These are phyloP conservation scores for Aurelia sp. DNA, from an alignment of 30 jellyfish, hydroid and myxozoan genomes.

Conservation along the genomic window DNA sequence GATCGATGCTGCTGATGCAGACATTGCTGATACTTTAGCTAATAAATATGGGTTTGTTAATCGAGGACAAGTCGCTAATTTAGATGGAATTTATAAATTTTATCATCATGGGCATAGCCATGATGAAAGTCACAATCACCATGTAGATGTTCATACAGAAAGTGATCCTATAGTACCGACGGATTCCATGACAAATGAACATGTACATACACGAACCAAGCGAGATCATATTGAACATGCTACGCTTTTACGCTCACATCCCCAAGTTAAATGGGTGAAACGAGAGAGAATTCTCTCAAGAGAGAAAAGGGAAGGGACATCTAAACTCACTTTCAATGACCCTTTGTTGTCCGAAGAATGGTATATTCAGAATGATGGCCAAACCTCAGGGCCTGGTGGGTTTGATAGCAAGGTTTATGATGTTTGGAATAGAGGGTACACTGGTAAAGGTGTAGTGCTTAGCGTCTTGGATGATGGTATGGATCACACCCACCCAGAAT, in stretches of 20 bases:
- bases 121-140: conserved; percentile 25
- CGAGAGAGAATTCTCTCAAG: conserved; percentile 83
- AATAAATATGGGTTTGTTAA: conserved; percentile 82
- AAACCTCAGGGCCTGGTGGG: conserved; percentile 90
- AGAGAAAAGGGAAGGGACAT: conserved; percentile 77
- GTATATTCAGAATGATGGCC: conserved; percentile 91
- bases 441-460: conserved; percentile 92
- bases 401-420: conserved; percentile 80
- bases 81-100: conserved; percentile 87
- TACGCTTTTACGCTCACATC: conserved; percentile 71
- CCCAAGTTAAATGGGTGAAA: conserved; percentile 84
- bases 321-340: conserved; percentile 64
- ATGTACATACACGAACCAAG: conserved; percentile 50
- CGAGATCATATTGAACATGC: conserved; percentile 94
- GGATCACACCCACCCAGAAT: conserved; percentile 99
- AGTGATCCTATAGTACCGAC: conserved; percentile 32
- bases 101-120: conserved; percentile 50
- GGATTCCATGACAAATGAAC: conserved; percentile 12
- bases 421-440: conserved; percentile 92
- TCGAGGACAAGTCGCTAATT: conserved; percentile 73
- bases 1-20: conserved; percentile 83
- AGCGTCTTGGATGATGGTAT: conserved; percentile 98
- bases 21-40: conserved; percentile 78
- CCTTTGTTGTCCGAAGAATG: conserved; percentile 80
- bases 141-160: conserved; percentile 18